A percentile compares a stretch with the other conserved stretches of the same genome.
Conservation (phyloP, 2,888 invertebrate species). For the Glaucopsyche alexis region DNA sequence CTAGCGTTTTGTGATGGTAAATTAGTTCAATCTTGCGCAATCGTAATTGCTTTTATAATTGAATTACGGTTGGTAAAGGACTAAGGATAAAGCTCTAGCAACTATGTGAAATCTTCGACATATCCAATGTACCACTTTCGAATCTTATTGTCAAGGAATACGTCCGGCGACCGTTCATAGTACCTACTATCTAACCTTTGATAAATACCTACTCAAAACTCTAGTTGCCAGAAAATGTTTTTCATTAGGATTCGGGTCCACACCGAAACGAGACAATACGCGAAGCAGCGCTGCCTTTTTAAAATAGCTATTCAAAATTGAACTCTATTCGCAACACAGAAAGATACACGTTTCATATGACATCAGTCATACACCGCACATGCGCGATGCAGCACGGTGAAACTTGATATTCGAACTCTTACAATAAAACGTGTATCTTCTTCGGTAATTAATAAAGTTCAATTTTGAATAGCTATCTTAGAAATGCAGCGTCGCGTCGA, state of each 20-base stretch:
- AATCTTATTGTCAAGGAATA: neutral
- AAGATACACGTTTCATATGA: no score
- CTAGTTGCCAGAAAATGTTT: neutral
- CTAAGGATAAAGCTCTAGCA: neutral
- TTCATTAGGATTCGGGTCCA: neutral
- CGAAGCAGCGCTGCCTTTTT: no score
- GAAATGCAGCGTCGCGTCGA: no score
- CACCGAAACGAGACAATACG: no score
- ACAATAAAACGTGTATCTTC: no score
- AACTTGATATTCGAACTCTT: no score
- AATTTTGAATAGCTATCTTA: no score
- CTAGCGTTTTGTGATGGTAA: constrained; percentile 17
- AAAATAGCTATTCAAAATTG: no score
- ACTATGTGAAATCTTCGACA: neutral
- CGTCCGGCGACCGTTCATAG: neutral
- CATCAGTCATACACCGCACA: no score
- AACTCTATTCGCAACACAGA: no score
- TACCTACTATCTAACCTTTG: neutral
- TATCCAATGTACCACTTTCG: neutral
- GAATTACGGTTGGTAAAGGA: neutral
- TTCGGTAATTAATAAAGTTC: no score
- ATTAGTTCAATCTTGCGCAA: constrained; percentile 3
- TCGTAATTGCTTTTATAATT: constrained; percentile 10
- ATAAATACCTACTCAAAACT: neutral
- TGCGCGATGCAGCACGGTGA: no score